Percentiles rank a stretch among this genome's conserved stretches.
phyloP scores from a whole-genome alignment of 2,113 vertebrate genomes.

The Acinonyx jubatus region DNA sequence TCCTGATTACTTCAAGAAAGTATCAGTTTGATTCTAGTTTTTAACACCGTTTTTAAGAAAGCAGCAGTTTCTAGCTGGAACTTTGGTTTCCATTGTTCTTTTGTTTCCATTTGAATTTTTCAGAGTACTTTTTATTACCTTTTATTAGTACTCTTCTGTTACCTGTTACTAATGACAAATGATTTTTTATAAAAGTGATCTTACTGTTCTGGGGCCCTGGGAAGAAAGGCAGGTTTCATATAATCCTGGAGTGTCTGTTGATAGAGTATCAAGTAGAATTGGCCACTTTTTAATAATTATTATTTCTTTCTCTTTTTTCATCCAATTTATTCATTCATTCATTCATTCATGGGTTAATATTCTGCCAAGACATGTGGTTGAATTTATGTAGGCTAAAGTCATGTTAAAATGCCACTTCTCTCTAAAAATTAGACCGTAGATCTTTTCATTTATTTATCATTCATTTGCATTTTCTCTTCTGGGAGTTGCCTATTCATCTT shows the following conservation, averaged over 20 bases:
- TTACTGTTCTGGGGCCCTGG: neutral
- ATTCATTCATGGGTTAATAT: neutral
- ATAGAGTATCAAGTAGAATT: neutral
- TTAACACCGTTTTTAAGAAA: neutral
- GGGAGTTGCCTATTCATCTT: neutral
- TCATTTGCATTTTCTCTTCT: neutral
- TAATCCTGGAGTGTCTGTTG: neutral
- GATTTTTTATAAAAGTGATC: neutral
- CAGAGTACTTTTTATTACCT: neutral
- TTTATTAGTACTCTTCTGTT: neutral
- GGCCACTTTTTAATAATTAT: neutral
- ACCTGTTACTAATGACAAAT: neutral
- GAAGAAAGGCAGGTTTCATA: neutral
- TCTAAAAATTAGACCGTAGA: neutral
- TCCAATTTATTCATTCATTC: neutral
- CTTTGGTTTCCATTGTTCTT: neutral
- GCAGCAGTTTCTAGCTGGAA: neutral
- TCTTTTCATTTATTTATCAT: neutral
- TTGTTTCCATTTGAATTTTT: slow-evolving; percentile 21
- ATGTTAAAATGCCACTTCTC: neutral
- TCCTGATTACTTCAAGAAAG: neutral
- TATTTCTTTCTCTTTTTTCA: neutral
- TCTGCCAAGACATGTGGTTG: neutral
- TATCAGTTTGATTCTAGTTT: neutral
- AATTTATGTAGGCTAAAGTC: neutral